A percentile compares a stretch with the other conserved stretches of the same genome.
Conservation (phyloP, 2,888 invertebrate species). For the Cosmia pyralina region DNA sequence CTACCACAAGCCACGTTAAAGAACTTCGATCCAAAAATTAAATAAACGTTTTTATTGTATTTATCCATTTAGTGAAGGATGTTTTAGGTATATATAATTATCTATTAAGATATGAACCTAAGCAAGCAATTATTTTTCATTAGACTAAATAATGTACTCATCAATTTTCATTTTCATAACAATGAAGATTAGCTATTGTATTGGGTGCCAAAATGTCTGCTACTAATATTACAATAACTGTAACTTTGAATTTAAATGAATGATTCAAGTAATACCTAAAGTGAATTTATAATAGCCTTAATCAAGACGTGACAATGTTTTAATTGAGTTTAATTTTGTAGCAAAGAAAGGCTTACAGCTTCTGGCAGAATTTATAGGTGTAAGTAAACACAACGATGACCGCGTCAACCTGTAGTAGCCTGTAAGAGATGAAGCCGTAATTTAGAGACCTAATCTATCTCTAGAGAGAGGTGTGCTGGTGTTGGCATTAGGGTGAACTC, state of each 20-base stretch:
- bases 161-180: constrained; percentile 45
- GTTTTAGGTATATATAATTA: neutral
- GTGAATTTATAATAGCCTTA: neutral
- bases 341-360: too few relatives aligned
- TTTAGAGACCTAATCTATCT: too few relatives aligned
- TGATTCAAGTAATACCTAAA: constrained; percentile 8
- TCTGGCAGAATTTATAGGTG: too few relatives aligned
- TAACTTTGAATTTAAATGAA: constrained; percentile 23
- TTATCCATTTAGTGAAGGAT: neutral
- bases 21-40: too few relatives aligned
- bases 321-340: neutral
- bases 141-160: constrained; percentile 32
- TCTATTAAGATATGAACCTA: constrained; percentile 12
- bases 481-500: too few relatives aligned
- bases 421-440: too few relatives aligned
- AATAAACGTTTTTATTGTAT: too few relatives aligned
- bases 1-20: too few relatives aligned
- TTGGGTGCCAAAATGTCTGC: constrained; percentile 16
- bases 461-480: too few relatives aligned
- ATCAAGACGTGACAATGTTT: constrained; percentile 17
- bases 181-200: constrained; percentile 34
- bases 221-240: neutral
- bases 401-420: too few relatives aligned
- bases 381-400: too few relatives aligned
- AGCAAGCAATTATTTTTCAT: constrained; percentile 36